phyloP scores from a whole-genome alignment of 2,797 vertebrate species.

The Pseudochirops cupreus region DNA sequence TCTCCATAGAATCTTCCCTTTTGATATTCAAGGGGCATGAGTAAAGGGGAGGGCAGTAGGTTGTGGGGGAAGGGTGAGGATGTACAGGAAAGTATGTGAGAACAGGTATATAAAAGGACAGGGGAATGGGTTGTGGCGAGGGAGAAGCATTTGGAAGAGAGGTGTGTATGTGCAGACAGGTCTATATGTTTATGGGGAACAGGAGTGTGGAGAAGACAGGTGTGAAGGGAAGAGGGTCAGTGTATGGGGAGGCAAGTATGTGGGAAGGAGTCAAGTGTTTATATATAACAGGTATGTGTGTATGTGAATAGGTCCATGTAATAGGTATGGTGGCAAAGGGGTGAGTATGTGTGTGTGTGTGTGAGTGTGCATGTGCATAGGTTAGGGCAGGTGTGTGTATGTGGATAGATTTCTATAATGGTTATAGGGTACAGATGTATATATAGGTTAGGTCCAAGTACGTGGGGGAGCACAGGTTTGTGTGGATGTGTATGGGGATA shows the following conservation, averaged over 20 bases:
- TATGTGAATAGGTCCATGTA: not conserved
- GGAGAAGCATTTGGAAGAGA: not conserved
- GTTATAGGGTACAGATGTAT: not conserved
- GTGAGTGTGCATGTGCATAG: no score
- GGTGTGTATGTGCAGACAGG: not conserved
- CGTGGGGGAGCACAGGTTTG: not conserved
- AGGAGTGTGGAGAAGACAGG: not conserved
- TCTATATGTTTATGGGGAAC: not conserved
- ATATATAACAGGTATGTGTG: not conserved
- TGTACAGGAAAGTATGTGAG: not conserved
- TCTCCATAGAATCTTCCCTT: not conserved
- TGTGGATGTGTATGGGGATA: not conserved
- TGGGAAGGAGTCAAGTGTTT: not conserved
- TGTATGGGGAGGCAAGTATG: not conserved
- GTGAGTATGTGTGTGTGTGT: not conserved
- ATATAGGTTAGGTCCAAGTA: not conserved
- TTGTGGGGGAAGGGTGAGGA: not conserved
- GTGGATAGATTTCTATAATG: not conserved
- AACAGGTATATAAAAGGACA: not conserved
- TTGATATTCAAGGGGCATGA: not conserved
- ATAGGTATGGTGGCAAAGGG: not conserved
- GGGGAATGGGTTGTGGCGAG: not conserved
- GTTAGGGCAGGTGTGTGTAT: no score
- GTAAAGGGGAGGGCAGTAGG: not conserved
- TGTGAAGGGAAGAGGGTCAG: not conserved